Percentiles rank a stretch among this genome's conserved stretches.
These are phyloP conservation scores for Oryzias woworae DNA, from an alignment of 2,113 vertebrate genomes.

Conservation along the genomic window DNA sequence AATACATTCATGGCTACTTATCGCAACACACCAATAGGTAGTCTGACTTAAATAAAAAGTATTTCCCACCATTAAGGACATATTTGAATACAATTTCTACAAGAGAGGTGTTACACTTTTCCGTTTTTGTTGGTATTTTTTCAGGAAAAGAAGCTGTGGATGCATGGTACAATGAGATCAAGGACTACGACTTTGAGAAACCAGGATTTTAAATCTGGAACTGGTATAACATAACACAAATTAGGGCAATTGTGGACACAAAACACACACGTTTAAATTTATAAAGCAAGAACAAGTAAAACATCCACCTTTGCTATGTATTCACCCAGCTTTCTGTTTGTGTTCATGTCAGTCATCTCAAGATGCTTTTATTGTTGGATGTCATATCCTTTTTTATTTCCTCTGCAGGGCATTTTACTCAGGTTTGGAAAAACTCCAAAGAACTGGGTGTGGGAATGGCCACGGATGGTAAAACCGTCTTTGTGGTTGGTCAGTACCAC, in stretches of 20 bases:
- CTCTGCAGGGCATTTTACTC: constrained; percentile 74
- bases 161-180: constrained; percentile 68
- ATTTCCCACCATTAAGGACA: background rate
- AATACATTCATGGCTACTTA: too few relatives aligned
- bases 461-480: constrained; percentile 26
- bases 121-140: background rate
- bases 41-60: too few relatives aligned
- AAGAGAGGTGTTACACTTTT: background rate
- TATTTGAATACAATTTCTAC: background rate
- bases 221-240: constrained; percentile 47
- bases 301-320: too few relatives aligned
- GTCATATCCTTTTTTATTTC: background rate
- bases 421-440: constrained; percentile 69
- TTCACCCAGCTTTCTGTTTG: too few relatives aligned
- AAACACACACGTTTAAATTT: background rate
- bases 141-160: constrained; percentile 66
- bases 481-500: constrained; percentile 72
- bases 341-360: too few relatives aligned
- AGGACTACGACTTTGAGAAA: constrained; percentile 49
- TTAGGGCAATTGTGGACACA: background rate
- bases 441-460: constrained; percentile 67
- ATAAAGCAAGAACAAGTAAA: background rate
- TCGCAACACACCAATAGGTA: too few relatives aligned
- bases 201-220: constrained; percentile 23
- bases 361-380: too few relatives aligned